A percentile compares a stretch with the other conserved stretches of the same genome.
Conservation (phyloP, 2,113 vertebrate species). For the Eupsittula cactorum region DNA sequence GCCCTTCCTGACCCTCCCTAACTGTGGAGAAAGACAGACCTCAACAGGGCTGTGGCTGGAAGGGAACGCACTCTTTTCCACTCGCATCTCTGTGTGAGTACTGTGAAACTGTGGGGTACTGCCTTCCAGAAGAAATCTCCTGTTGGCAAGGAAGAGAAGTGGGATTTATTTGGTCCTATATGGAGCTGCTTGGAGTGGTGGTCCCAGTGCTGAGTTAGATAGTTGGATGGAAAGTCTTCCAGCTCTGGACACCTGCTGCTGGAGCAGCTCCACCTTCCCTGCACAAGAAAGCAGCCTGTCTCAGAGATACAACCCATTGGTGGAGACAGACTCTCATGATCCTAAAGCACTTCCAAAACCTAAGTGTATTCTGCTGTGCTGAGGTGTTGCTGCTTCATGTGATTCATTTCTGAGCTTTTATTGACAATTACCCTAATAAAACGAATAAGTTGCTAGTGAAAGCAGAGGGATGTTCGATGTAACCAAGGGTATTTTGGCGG, state of each 20-base stretch:
- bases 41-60: neutral
- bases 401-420: neutral
- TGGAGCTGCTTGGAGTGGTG: neutral
- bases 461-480: neutral
- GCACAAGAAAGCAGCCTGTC: neutral
- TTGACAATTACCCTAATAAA: neutral
- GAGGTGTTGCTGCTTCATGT: neutral
- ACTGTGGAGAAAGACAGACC: neutral
- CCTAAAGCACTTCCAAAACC: neutral
- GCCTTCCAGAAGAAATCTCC: neutral
- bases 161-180: neutral
- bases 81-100: fast-evolving
- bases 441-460: neutral
- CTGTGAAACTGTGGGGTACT: neutral
- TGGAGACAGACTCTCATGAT: neutral
- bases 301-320: neutral
- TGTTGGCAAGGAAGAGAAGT: neutral
- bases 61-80: fast-evolving
- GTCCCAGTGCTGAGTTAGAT: neutral
- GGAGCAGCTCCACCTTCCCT: neutral
- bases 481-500: neutral
- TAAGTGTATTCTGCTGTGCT: neutral
- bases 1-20: neutral
- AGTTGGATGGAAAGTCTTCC: neutral
- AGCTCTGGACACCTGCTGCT: neutral